Percentiles rank a stretch among this genome's conserved stretches.
phyloP scores from a whole-genome alignment of 2,888 invertebrate genomes.

The Iselma pallidipennis region DNA sequence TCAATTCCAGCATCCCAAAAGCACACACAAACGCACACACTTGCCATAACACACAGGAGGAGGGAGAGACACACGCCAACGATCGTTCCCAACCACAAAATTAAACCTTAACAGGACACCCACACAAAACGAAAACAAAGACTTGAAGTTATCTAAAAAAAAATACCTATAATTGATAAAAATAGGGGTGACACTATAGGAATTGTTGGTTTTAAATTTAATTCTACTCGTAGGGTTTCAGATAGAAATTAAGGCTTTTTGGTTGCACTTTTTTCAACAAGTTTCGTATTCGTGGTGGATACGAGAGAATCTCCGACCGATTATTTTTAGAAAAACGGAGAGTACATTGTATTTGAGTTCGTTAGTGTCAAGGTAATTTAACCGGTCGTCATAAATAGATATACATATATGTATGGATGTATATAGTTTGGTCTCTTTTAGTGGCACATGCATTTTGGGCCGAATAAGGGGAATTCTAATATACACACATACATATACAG shows the following conservation, averaged over 20 bases:
- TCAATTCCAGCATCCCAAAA: background rate
- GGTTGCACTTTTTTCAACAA: slow-evolving; percentile 12
- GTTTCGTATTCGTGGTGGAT: slow-evolving; percentile 36
- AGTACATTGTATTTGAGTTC: slow-evolving; percentile 42
- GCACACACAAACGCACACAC: background rate
- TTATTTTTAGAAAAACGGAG: slow-evolving; percentile 25
- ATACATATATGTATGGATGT: too few species aligned
- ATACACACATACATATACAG: background rate
- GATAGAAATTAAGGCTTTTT: slow-evolving; percentile 8
- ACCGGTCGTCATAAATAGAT: slow-evolving; percentile 54
- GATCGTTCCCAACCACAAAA: too few species aligned
- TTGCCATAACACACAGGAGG: background rate
- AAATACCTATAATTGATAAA: too few species aligned
- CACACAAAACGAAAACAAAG: too few species aligned
- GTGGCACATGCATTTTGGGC: slow-evolving; percentile 49
- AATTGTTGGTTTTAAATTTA: too few species aligned
- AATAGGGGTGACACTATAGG: too few species aligned
- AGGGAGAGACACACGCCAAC: too few species aligned
- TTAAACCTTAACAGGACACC: too few species aligned
- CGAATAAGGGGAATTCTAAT: slow-evolving; percentile 40
- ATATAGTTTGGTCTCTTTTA: too few species aligned
- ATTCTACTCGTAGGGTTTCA: too few species aligned
- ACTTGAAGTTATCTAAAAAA: too few species aligned
- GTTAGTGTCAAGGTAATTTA: slow-evolving; percentile 57
- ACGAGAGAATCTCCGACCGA: slow-evolving; percentile 12